These are phyloP conservation scores for Apodemia mormo DNA, from an alignment of 2,888 invertebrate genomes.

Conservation along the genomic window DNA sequence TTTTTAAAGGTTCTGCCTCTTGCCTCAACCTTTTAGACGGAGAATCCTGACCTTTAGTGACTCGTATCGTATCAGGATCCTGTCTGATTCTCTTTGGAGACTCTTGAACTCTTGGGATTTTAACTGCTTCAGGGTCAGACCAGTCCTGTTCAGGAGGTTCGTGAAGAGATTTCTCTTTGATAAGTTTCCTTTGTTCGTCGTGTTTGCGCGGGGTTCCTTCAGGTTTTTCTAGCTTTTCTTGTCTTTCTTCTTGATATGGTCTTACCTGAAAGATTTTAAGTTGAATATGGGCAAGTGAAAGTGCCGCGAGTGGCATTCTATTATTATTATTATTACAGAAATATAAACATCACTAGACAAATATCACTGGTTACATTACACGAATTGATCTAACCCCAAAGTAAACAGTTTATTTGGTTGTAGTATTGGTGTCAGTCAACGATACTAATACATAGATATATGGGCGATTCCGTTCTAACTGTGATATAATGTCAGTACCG, in stretches of 20 bases:
- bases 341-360: no score
- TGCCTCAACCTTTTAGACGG: slow-evolving; percentile 71
- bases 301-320: no score
- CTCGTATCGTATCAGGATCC: slow-evolving; percentile 70
- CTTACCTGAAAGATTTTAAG: slow-evolving; percentile 50
- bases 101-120: slow-evolving; percentile 57
- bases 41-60: slow-evolving; percentile 64
- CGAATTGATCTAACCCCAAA: no score
- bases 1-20: slow-evolving; percentile 71
- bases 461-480: no score
- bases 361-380: no score
- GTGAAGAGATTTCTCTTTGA: slow-evolving; percentile 35
- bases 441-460: no score
- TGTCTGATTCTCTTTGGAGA: slow-evolving; percentile 54
- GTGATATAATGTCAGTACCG: no score
- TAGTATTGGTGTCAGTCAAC: no score
- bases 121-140: slow-evolving; percentile 70
- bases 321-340: no score
- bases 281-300: background rate
- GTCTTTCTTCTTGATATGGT: slow-evolving; percentile 61
- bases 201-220: slow-evolving; percentile 46
- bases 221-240: slow-evolving; percentile 49
- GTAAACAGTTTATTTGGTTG: no score
- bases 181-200: slow-evolving; percentile 39
- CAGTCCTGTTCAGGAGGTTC: slow-evolving; percentile 55